Evolutionary conservation across 2,113 vertebrate species (phyloP).

Genomic region (Tiliqua scincoides): DNA sequence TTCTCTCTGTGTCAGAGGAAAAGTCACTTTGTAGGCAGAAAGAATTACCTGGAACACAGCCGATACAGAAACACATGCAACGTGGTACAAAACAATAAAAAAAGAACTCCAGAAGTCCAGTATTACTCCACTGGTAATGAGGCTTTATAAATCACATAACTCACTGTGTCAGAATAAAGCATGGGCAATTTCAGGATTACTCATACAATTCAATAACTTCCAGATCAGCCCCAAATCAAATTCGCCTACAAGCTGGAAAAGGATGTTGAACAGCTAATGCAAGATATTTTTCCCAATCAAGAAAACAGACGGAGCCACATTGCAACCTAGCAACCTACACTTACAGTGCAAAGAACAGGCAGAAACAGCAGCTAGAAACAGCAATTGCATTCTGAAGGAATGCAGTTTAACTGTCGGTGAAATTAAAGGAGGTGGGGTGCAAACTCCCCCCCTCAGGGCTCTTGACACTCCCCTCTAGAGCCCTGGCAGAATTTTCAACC

Average conservation of each 20-base stretch:
- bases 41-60: not conserved
- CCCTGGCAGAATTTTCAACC: no score
- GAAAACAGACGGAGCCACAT: constrained; percentile 11
- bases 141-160: constrained; percentile 35
- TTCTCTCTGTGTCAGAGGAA: not conserved
- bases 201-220: constrained; percentile 22
- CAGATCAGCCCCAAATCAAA: constrained; percentile 31
- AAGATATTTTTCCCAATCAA: constrained; percentile 18
- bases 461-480: not conserved
- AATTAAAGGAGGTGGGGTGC: not conserved
- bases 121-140: not conserved
- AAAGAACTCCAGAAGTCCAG: constrained; percentile 4
- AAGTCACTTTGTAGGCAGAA: not conserved
- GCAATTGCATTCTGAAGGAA: not conserved
- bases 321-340: not conserved
- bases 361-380: not conserved
- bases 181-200: constrained; percentile 33
- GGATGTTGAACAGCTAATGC: constrained; percentile 3
- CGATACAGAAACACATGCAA: constrained; percentile 7
- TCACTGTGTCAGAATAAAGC: constrained; percentile 27
- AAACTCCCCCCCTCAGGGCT: not conserved
- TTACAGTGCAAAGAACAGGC: constrained; percentile 2
- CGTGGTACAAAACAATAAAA: not conserved
- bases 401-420: not conserved
- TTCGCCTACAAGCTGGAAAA: constrained; percentile 29